Percentiles rank a stretch among this genome's conserved stretches.
phyloP scores from a whole-genome alignment of 2,888 invertebrate genomes.

The Leucania comma region DNA sequence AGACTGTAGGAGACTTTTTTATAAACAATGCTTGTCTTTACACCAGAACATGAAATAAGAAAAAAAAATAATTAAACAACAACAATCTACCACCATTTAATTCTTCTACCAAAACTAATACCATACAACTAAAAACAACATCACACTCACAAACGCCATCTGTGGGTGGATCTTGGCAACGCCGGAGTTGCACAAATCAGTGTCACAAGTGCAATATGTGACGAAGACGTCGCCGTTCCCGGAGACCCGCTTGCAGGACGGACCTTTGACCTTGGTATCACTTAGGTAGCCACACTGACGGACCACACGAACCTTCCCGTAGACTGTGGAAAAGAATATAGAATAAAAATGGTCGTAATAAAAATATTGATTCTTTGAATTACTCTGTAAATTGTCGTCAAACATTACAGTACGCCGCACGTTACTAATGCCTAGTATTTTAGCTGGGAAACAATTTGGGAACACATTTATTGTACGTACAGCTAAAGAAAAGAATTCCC shows the following conservation, averaged over 20 bases:
- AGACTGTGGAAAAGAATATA: constrained; percentile 91
- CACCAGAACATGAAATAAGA: neutral
- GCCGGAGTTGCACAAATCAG: constrained; percentile 93
- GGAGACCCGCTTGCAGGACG: constrained; percentile 92
- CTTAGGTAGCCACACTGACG: constrained; percentile 95
- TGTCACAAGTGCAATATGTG: constrained; percentile 94
- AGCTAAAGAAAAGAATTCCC: too few relatives aligned
- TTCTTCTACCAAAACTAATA: constrained; percentile 20
- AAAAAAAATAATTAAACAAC: constrained; percentile 6
- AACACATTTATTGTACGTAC: too few relatives aligned
- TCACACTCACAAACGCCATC: constrained; percentile 66
- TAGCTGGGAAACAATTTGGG: too few relatives aligned
- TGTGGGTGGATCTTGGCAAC: constrained; percentile 52
- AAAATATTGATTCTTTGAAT: too few relatives aligned
- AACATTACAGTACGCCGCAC: too few relatives aligned
- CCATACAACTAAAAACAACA: constrained; percentile 40
- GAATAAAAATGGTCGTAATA: neutral
- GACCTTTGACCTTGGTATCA: constrained; percentile 89
- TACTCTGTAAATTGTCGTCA: too few relatives aligned
- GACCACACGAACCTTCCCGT: constrained; percentile 94
- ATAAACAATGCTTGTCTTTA: too few relatives aligned
- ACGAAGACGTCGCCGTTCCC: constrained; percentile 94
- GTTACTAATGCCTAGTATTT: too few relatives aligned
- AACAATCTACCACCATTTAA: constrained; percentile 42
- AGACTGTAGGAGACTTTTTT: neutral